These are phyloP conservation scores for Parthenolecanium corni DNA, from an alignment of 2,888 invertebrate species.

Conservation along the genomic window DNA sequence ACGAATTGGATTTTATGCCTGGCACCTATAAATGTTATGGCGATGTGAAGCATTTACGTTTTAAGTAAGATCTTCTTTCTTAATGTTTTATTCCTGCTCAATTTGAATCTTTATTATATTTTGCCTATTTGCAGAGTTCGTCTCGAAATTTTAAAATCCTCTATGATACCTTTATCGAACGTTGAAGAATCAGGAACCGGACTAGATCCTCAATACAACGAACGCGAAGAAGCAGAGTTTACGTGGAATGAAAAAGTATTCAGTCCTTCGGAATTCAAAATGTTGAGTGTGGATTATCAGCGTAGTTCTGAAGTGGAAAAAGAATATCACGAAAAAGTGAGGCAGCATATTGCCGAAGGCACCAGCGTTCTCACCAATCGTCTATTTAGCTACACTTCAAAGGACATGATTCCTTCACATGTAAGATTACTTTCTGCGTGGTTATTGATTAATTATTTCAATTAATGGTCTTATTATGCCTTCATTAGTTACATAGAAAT, in stretches of 20 bases:
- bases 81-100: neutral
- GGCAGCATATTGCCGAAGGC: neutral
- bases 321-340: constrained; percentile 14
- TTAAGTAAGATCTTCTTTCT: constrained; percentile 11
- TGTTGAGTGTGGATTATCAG: constrained; percentile 2
- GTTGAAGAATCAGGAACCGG: constrained; percentile 25
- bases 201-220: constrained; percentile 22
- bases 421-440: neutral
- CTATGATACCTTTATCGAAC: constrained; percentile 22
- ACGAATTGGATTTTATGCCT: constrained; percentile 17
- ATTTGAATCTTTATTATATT: neutral
- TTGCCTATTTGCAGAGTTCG: constrained; percentile 13
- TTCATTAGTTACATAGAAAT: constrained; percentile 15
- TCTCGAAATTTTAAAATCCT: constrained; percentile 20
- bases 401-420: constrained; percentile 1
- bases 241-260: constrained; percentile 23
- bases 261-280: constrained; percentile 9
- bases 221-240: constrained; percentile 21
- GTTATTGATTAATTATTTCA: neutral
- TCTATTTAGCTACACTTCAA: constrained; percentile 19
- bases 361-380: neutral
- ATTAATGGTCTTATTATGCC: neutral
- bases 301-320: neutral
- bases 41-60: constrained; percentile 13
- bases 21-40: constrained; percentile 18